Evolutionary conservation across 1,140 invertebrate genomes (phyloP).

Genomic region (Arctopsyche grandis): DNA sequence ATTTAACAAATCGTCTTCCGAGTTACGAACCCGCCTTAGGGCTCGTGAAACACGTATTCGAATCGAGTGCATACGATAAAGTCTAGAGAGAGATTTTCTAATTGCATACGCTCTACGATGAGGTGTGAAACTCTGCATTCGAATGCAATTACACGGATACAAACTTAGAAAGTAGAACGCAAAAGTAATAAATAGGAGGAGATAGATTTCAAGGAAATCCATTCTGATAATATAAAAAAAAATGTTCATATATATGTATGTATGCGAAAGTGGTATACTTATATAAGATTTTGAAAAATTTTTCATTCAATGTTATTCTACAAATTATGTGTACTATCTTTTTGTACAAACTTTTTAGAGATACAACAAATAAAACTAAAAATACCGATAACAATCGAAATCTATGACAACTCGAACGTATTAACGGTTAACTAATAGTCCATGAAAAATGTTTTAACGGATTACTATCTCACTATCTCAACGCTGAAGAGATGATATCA

Average conservation of each 20-base stretch:
- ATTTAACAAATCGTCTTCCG: conserved; percentile 42
- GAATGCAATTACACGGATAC: background rate
- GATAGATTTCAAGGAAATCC: too few species aligned
- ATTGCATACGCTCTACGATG: background rate
- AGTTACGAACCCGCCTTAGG: conserved; percentile 27
- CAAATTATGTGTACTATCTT: too few species aligned
- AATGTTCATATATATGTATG: too few species aligned
- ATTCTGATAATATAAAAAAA: too few species aligned
- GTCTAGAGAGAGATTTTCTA: background rate
- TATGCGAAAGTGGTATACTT: too few species aligned
- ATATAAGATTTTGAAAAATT: too few species aligned
- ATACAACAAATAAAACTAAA: background rate
- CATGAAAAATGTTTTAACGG: background rate
- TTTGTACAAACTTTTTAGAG: too few species aligned
- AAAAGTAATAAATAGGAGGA: background rate
- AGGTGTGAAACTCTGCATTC: conserved; percentile 3
- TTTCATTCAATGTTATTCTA: too few species aligned
- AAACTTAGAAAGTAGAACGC: background rate
- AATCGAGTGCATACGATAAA: background rate
- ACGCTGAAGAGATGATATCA: too few species aligned
- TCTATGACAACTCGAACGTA: background rate
- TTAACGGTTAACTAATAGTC: conserved; percentile 11
- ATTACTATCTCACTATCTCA: background rate
- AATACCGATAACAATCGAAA: background rate
- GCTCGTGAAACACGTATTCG: background rate